Evolutionary conservation across 2,888 invertebrate species (phyloP), one percentile per base, ranked within the genome.

Genomic region (Xestia c-nigrum): DNA sequence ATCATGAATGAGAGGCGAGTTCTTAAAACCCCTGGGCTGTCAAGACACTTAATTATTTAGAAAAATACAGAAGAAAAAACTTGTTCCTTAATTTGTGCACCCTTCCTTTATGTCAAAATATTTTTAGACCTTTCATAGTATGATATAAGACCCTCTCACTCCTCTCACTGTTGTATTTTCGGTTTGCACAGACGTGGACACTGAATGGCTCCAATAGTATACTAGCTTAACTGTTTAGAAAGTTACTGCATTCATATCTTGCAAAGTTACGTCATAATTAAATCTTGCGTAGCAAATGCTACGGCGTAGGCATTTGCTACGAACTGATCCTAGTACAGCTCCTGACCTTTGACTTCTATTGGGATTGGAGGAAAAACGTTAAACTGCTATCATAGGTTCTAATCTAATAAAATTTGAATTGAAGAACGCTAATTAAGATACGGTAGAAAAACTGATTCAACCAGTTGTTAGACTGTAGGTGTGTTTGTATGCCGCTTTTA

Each of bases 271-370:
- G 19, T 38, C 40, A 40, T 38, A 16, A 38, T 50, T 21, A 3
- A 24, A 38, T 57, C 7, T 77, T 71, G 6, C 75, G 80, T 79
- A 63, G 80, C 55, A 46, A 3, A 57, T 64, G 43, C 84, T 80
- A 80, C 73, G 84, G 43, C 74, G 76, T 84, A 75, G 76, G 59
- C 71, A 31, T 19, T 14, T 52, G 78, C 78, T 80, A 77, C 83
- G 71, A 66, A 43, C 3, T 40, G 14, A 12, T 5, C 40, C 40
- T 63, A 43, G 47, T n/a, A 16, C 21, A 43, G 5, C 12, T n/a
- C 12, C 10, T 52, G 43, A 52, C 21, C 24, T 72, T 21, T 52
- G 16, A 24, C 5, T 52, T 1, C 40, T 19, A 4, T 12, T 72
- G 0, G 40, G 7, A 12, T 52, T 52, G 1, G 0, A 3, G 5